phyloP scores from a whole-genome alignment of 2,888 invertebrate species.

The Conops quadrifasciatus region DNA sequence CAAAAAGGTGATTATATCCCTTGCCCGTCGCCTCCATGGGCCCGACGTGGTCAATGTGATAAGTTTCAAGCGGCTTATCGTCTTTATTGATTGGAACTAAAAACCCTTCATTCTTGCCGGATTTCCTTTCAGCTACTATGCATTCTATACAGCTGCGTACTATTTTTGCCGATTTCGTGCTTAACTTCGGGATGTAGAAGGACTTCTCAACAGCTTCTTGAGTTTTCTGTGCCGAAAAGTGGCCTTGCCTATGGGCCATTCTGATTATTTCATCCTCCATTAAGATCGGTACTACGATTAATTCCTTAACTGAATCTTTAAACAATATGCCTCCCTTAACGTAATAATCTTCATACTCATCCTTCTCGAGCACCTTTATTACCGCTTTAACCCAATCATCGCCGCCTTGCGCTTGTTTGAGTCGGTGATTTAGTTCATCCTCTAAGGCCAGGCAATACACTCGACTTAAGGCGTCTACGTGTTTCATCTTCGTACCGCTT shows the following conservation, averaged over 20 bases:
- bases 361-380: constrained; percentile 33
- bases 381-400: constrained; percentile 38
- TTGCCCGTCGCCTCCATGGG: constrained; percentile 52
- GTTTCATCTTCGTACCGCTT: constrained; percentile 37
- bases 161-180: constrained; percentile 13
- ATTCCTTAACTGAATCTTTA: constrained; percentile 35
- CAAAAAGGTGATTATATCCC: constrained; percentile 55
- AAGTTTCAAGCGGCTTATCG: constrained; percentile 49
- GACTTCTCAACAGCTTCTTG: constrained; percentile 43
- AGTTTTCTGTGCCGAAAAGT: constrained; percentile 53
- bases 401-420: constrained; percentile 30
- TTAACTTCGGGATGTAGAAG: constrained; percentile 26
- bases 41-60: constrained; percentile 57
- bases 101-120: constrained; percentile 55
- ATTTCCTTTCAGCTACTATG: constrained; percentile 43
- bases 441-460: constrained; percentile 34
- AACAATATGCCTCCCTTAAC: constrained; percentile 38
- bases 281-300: constrained; percentile 53
- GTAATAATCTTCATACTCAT: constrained; percentile 38
- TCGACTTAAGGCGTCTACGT: constrained; percentile 40
- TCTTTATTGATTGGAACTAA: constrained; percentile 53
- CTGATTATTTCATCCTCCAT: constrained; percentile 56
- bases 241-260: constrained; percentile 55
- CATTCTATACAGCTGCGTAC: constrained; percentile 37
- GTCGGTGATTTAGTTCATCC: constrained; percentile 29